phyloP scores from a whole-genome alignment of 2,797 vertebrate species.

The Coreius guichenoti region DNA sequence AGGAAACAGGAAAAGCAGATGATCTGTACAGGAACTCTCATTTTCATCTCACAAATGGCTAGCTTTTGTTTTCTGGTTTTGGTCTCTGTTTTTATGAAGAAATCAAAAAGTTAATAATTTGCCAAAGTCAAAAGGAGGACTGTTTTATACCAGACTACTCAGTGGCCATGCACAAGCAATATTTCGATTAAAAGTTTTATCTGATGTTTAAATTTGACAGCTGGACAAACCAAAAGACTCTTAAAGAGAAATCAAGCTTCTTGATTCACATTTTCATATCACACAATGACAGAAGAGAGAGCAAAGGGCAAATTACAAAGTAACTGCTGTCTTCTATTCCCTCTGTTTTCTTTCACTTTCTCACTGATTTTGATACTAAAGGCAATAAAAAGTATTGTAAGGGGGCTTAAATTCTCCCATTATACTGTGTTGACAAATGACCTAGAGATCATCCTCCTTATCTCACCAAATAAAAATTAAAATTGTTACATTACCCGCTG shows the following conservation, averaged over 20 bases:
- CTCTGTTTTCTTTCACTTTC: not conserved
- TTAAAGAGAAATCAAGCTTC: constrained; percentile 18
- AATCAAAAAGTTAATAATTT: constrained; percentile 51
- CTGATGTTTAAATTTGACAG: not conserved
- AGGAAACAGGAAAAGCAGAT: constrained; percentile 62
- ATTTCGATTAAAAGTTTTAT: not conserved
- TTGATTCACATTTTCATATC: not conserved
- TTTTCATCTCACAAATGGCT: constrained; percentile 23
- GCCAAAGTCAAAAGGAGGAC: not conserved
- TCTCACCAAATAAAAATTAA: not conserved
- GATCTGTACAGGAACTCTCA: constrained; percentile 25
- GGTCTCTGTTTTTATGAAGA: not conserved
- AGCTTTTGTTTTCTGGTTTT: not conserved
- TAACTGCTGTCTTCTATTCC: not conserved
- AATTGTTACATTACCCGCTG: not conserved
- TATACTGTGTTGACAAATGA: not conserved
- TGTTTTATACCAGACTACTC: not conserved
- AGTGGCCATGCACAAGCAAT: not conserved
- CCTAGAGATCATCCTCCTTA: not conserved
- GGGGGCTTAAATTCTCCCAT: too few relatives aligned
- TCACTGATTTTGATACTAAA: not conserved
- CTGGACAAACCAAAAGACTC: not conserved
- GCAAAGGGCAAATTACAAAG: constrained; percentile 22
- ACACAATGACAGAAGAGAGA: not conserved
- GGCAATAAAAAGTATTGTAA: not conserved